Evolutionary conservation across 1,140 invertebrate genomes (phyloP), one percentile per base, ranked within the genome.

Genomic region (Atta cephalotes): DNA sequence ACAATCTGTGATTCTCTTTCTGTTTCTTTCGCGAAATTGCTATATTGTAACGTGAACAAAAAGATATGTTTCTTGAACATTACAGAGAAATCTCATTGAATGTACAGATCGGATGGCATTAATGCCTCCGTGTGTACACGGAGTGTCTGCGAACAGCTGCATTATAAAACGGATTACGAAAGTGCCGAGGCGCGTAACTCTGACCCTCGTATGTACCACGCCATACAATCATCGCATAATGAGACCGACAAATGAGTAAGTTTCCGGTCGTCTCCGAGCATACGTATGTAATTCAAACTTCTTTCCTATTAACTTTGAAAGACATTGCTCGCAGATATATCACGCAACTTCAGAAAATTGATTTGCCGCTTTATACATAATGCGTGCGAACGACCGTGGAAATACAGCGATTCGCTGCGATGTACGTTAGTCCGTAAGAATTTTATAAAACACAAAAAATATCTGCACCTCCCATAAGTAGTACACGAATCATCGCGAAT

Each of bases 81-180:
- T 39, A 66, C 65, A n/a, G 31, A 66, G 31, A 39, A 66, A 66
- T 66, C 65, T 66, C 63, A 18, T n/a, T 66, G 65, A 66, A 66
- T 66, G 65, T 16, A 18, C 9, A 31, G 31, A 65, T 65, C 63
- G 63, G 63, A 35, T 28, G 63, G 63, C 28, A 25, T 70, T 70
- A 70, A 70, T 70, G 35, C 39, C 9, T n/a, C 21, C 39, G 39
- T 49, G 66, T 25, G n/a, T 39, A 45, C 66, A 39, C 45, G 35
- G 35, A 68, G 65, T 68, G n/a, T 68, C 14, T 9, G 45, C 53
- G 18, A 31, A 51, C 74, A 76, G 21, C 18, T 58, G 74, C 68
- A 74, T 89, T 89, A 86, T 79, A 89, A 87, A 89, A 77, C 63
- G 70, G 70, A 87, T 90, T 90, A 51, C 89, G 70, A 90, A 90